phyloP scores from a whole-genome alignment of 2,113 vertebrate species.

The Corvus moneduloides region DNA sequence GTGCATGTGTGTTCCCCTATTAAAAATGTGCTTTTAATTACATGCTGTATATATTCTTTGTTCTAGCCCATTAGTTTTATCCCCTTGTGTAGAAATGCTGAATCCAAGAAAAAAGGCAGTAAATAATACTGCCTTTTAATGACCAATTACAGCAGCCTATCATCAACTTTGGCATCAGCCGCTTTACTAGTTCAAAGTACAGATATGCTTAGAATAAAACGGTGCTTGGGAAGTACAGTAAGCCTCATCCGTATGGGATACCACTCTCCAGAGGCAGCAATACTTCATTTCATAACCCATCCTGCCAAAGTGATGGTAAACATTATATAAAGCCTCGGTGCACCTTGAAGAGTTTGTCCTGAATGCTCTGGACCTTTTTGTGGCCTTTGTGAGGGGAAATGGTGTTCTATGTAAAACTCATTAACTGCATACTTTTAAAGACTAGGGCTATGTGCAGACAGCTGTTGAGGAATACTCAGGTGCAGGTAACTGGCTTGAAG shows the following conservation, averaged over 20 bases:
- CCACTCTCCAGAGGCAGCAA: background rate
- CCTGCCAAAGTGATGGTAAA: background rate
- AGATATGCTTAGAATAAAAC: background rate
- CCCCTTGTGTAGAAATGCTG: slow-evolving; percentile 31
- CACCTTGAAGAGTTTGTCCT: background rate
- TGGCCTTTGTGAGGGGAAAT: background rate
- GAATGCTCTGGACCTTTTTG: background rate
- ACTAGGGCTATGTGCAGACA: rapidly evolving
- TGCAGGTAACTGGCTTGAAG: background rate
- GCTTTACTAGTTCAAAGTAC: background rate
- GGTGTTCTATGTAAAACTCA: background rate
- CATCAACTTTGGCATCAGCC: background rate
- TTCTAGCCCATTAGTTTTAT: slow-evolving; percentile 53
- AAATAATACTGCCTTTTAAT: slow-evolving; percentile 49
- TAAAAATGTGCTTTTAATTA: slow-evolving; percentile 48
- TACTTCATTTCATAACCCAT: background rate
- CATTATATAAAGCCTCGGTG: background rate
- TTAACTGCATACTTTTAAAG: background rate
- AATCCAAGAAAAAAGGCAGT: slow-evolving; percentile 38
- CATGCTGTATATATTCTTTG: slow-evolving; percentile 22
- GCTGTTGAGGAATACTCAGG: background rate
- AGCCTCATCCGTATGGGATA: background rate
- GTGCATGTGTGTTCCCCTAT: background rate
- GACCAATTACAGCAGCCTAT: slow-evolving; percentile 23
- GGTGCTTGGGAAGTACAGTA: background rate